Conservation (phyloP, 2,113 vertebrate species). For the Cyprichromis sp. region DNA sequence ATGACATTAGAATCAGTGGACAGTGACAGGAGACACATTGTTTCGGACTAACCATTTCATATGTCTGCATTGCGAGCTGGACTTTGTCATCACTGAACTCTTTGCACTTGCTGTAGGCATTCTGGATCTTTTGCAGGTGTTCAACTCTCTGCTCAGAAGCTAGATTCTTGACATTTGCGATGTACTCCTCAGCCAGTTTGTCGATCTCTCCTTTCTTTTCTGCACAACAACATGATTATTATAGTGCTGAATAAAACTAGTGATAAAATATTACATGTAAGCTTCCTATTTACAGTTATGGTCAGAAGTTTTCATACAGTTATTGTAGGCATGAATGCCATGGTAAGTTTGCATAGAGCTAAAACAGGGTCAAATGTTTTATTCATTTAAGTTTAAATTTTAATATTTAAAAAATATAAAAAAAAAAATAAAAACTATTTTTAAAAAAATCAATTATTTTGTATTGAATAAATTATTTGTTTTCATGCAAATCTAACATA, state of each 20-base stretch:
- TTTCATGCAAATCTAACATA: background rate
- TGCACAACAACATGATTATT: constrained; percentile 29
- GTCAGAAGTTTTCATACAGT: background rate
- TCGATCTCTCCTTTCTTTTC: constrained; percentile 96
- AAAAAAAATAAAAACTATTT: background rate
- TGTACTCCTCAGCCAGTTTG: constrained; percentile 86
- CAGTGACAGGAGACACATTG: background rate
- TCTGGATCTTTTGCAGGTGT: constrained; percentile 90
- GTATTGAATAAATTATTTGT: background rate
- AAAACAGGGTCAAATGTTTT: background rate
- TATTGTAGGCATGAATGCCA: background rate
- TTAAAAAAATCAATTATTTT: accelerated
- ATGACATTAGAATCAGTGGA: background rate
- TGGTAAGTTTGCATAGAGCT: background rate
- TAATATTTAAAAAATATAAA: background rate
- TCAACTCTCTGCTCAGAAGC: constrained; percentile 83
- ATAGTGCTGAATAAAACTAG: background rate
- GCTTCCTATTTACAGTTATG: background rate
- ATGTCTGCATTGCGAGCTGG: constrained; percentile 98
- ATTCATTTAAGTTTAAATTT: background rate
- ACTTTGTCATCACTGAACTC: constrained; percentile 98
- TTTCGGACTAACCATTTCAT: constrained; percentile 86
- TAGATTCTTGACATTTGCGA: constrained; percentile 81
- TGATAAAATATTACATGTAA: background rate
- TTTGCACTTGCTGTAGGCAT: constrained; percentile 89